Evolutionary conservation across 2,797 vertebrate species (phyloP).

Genomic region (Notolepis coatsorum): DNA sequence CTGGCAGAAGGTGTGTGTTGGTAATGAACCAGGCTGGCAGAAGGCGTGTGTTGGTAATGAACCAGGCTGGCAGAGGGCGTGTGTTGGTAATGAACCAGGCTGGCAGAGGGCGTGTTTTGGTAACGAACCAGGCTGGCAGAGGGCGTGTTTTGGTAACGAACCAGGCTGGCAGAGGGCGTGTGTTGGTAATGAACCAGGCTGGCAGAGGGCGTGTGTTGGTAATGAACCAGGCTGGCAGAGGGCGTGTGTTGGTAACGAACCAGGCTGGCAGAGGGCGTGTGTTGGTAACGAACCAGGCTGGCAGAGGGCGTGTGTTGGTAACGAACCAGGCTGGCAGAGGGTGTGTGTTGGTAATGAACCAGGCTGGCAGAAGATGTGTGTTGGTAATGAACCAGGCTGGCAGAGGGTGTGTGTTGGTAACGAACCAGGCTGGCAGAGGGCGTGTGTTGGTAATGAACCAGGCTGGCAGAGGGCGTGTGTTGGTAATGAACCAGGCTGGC

Average conservation of each 20-base stretch:
- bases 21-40: conserved; percentile 9
- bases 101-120: no score
- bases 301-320: no score
- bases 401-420: background rate
- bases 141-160: background rate
- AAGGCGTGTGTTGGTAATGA: no score
- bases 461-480: background rate
- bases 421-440: no score
- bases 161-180: no score
- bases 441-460: no score
- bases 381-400: background rate
- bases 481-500: conserved; percentile 7
- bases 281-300: conserved; percentile 7
- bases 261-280: background rate
- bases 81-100: conserved; percentile 8
- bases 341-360: conserved; percentile 4
- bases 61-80: background rate
- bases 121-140: background rate
- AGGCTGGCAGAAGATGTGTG: no score
- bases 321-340: background rate
- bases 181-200: background rate
- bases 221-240: no score
- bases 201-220: background rate
- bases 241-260: no score
- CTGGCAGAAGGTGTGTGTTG: background rate